Evolutionary conservation across 2,888 invertebrate genomes (phyloP).

Genomic region (Brassicogethes aeneus): DNA sequence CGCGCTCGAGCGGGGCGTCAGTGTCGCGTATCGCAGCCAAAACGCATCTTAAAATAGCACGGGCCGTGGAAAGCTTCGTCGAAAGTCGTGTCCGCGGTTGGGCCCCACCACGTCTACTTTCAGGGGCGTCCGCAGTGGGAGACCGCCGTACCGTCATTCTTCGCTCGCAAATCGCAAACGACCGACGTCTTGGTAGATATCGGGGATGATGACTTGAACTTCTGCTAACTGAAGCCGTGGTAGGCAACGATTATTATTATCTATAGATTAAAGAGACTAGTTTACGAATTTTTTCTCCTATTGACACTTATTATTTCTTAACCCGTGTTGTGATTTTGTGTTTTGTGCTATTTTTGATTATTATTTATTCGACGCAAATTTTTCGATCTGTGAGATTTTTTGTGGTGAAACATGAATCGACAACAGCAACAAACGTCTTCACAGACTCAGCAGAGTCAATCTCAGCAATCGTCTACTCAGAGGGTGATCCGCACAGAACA

Average conservation of each 20-base stretch:
- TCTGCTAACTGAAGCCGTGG: slow-evolving; percentile 55
- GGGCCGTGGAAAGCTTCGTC: slow-evolving; percentile 21
- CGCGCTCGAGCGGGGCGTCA: background rate
- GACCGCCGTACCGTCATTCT: slow-evolving; percentile 51
- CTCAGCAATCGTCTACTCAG: slow-evolving; percentile 45
- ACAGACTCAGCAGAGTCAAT: slow-evolving; percentile 38
- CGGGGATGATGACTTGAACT: slow-evolving; percentile 69
- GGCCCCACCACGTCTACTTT: slow-evolving; percentile 13
- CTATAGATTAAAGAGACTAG: slow-evolving; percentile 25
- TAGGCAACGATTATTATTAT: slow-evolving; percentile 33
- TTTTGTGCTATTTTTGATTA: slow-evolving; percentile 29
- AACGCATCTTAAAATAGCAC: slow-evolving; percentile 32
- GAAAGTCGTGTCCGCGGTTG: slow-evolving; percentile 19
- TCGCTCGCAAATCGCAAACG: slow-evolving; percentile 87
- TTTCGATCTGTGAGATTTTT: slow-evolving; percentile 29
- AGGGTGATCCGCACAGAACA: slow-evolving; percentile 64
- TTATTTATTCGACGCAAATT: slow-evolving; percentile 23
- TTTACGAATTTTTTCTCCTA: slow-evolving; percentile 21
- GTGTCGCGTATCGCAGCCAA: background rate
- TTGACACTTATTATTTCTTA: slow-evolving; percentile 16
- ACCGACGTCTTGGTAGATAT: slow-evolving; percentile 83
- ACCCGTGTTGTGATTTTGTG: slow-evolving; percentile 35
- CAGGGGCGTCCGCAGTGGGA: slow-evolving; percentile 31
- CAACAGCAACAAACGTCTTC: slow-evolving; percentile 47
- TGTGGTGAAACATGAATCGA: slow-evolving; percentile 63